Percentiles rank a stretch among this genome's conserved stretches.
Evolutionary conservation across 2,113 vertebrate species (phyloP).

Genomic region (Paradisaea rubra): DNA sequence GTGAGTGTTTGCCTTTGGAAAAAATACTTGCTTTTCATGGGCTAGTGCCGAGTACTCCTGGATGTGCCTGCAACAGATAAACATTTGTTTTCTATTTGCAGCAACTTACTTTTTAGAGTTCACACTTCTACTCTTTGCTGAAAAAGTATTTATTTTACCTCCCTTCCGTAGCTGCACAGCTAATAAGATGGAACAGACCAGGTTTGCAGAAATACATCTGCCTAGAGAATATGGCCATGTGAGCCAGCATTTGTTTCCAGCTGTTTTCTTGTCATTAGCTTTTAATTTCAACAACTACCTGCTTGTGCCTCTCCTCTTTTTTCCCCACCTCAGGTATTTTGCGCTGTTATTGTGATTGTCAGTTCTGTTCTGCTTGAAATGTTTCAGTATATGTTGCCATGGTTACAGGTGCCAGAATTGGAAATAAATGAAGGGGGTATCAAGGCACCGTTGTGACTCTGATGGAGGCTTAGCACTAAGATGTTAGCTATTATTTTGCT

Average conservation of each 20-base stretch:
- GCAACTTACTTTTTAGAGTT: constrained; percentile 56
- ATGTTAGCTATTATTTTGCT: constrained; percentile 68
- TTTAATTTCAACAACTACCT: constrained; percentile 76
- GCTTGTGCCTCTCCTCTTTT: constrained; percentile 53
- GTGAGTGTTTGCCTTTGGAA: constrained; percentile 35
- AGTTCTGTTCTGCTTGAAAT: constrained; percentile 77
- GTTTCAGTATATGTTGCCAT: constrained; percentile 74
- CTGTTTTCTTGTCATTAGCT: constrained; percentile 75
- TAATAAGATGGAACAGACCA: constrained; percentile 19
- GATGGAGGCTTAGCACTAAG: constrained; percentile 65
- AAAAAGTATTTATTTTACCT: constrained; percentile 24
- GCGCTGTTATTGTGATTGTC: constrained; percentile 71
- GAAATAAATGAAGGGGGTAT: constrained; percentile 72
- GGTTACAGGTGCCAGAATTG: constrained; percentile 72
- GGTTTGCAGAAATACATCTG: constrained; percentile 6
- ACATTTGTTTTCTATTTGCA: constrained; percentile 19
- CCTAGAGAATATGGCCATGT: background rate
- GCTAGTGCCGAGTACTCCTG: background rate
- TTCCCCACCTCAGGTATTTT: constrained; percentile 66
- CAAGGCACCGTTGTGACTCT: constrained; percentile 60
- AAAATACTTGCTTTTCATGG: background rate
- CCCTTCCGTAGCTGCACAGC: background rate
- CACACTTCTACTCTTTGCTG: background rate
- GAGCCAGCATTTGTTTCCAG: constrained; percentile 64
- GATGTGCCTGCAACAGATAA: background rate